Conservation (phyloP, 1,140 invertebrate species). For the Zaprionus inermis region DNA sequence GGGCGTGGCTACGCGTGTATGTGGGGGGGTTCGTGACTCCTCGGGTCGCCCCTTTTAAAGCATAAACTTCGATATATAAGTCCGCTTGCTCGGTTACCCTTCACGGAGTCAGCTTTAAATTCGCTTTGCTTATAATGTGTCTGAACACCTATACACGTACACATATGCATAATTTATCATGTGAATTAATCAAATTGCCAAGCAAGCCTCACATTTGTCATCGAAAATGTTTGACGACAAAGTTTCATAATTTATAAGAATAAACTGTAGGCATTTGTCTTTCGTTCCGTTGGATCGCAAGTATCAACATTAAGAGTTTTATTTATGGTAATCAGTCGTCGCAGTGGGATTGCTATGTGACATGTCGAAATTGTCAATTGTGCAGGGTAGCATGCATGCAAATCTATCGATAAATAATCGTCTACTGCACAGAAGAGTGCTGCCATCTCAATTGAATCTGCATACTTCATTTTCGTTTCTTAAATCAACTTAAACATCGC, state of each 20-base stretch:
- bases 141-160: slow-evolving; percentile 9
- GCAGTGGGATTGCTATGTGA: neutral
- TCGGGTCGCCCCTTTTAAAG: slow-evolving; percentile 15
- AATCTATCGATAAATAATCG: neutral
- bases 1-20: neutral
- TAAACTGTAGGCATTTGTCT: neutral
- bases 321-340: neutral
- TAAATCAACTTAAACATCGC: no score
- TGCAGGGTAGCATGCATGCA: neutral
- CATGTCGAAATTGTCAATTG: neutral
- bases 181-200: slow-evolving; percentile 26
- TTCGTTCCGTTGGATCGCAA: neutral
- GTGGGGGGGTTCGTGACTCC: neutral
- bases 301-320: neutral
- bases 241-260: slow-evolving; percentile 1
- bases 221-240: neutral
- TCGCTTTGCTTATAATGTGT: slow-evolving; percentile 23
- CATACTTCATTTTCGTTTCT: no score
- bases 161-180: slow-evolving; percentile 27
- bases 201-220: slow-evolving; percentile 3
- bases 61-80: slow-evolving; percentile 7
- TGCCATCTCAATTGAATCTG: no score
- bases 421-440: neutral
- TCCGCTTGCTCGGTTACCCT: neutral
- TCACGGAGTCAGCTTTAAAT: neutral